Evolutionary conservation across 2,113 vertebrate species (phyloP), one percentile per base, ranked within the genome.

Genomic region (Myotis brandtii): DNA sequence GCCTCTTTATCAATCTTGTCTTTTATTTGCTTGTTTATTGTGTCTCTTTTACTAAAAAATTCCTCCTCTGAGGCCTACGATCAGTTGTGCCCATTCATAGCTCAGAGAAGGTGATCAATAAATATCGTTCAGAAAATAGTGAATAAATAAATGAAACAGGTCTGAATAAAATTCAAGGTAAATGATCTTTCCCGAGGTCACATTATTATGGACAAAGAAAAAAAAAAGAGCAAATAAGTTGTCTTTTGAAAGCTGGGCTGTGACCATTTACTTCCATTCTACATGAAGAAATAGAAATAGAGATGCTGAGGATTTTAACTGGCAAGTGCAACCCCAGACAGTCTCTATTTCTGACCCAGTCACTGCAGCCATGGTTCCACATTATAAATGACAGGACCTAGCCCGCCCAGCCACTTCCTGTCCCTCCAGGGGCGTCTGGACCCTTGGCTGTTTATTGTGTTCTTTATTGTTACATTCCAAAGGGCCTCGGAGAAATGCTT

Each of bases 351-450:
- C 52, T 8, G 10, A 20, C 16, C 50, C 0, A 1, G 69, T 46
- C 0, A 0, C 25, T 25, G 43, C 67, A 34, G 46, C 54, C 30
- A 32, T 11, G 0, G 0, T 14, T 21, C 69, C 30, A 0, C 0
- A 12, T 56, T 64, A 9, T 9, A 40, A 54, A 12, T 23, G 37
- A 37, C 73, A 40, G 46, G 64, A 43, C 5, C 9, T n/a, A 2
- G 10, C 25, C 48, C 66, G 23, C 23, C 25, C 23, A 59, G 3
- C 12, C 32, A 1, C 16, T 56, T 10, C 17, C 75, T 27, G 50
- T 62, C 16, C 40, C 30, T 59, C 50, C 16, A 4, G 52, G 69
- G 48, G 34, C 30, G 7, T 1, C 67, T 34, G 66, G 76, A 48
- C 23, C 40, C 48, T n/a, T 32, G 50, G 54, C n/a, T 18, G n/a